phyloP scores from a whole-genome alignment of 2,888 invertebrate species.

The Drosophila mercatorum region DNA sequence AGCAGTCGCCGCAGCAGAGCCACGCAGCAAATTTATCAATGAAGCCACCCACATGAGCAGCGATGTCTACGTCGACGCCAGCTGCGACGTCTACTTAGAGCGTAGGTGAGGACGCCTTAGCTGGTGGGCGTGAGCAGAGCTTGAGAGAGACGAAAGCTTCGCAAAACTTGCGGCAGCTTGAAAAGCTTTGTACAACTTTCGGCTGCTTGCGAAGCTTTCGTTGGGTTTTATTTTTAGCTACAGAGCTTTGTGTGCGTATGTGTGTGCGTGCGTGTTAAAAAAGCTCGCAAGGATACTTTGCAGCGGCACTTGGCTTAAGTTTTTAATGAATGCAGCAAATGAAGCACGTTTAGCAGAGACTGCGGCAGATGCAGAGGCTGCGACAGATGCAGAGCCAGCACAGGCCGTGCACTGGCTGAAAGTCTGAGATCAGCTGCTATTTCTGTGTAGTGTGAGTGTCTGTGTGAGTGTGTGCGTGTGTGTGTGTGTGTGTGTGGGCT shows the following conservation, averaged over 20 bases:
- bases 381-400: not conserved
- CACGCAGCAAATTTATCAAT: conserved; percentile 78
- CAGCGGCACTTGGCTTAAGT: not conserved
- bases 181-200: conserved; percentile 35
- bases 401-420: conserved; percentile 16
- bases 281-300: conserved; percentile 3
- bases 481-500: conserved; percentile 51
- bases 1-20: conserved; percentile 13
- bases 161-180: conserved; percentile 20
- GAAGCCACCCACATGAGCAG: conserved; percentile 79
- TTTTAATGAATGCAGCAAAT: conserved; percentile 38
- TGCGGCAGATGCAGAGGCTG: not conserved
- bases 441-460: conserved; percentile 1
- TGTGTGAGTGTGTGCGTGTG: conserved; percentile 2
- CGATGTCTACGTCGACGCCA: conserved; percentile 37
- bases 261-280: not conserved
- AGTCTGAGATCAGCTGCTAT: conserved; percentile 57
- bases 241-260: not conserved
- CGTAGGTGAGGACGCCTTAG: conserved; percentile 40
- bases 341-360: conserved; percentile 45
- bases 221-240: conserved; percentile 12
- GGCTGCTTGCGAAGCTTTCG: not conserved
- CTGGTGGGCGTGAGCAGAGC: conserved; percentile 38
- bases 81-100: conserved; percentile 25
- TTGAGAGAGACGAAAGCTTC: conserved; percentile 19